Evolutionary conservation across 2,797 vertebrate species (phyloP).

Genomic region (Tapera naevia): DNA sequence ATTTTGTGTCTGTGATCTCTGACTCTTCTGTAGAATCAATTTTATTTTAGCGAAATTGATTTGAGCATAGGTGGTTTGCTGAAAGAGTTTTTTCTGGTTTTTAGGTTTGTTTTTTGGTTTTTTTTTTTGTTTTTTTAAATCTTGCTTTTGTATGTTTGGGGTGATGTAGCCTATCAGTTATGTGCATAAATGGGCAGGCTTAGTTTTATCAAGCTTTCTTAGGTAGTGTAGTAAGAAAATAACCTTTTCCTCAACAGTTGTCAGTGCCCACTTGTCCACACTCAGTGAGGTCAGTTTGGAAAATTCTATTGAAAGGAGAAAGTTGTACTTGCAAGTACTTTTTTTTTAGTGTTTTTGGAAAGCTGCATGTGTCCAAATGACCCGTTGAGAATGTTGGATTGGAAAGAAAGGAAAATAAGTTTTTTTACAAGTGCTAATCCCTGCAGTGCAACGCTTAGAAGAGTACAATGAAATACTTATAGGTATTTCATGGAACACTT

Average conservation of each 20-base stretch:
- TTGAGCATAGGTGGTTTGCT: neutral
- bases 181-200: neutral
- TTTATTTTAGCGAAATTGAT: neutral
- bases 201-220: neutral
- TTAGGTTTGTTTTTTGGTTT: neutral
- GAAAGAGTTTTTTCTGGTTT: neutral
- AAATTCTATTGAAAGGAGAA: neutral
- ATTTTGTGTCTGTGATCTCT: neutral
- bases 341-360: neutral
- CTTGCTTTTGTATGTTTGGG: neutral
- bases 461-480: neutral
- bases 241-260: neutral
- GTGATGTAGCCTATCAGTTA: neutral
- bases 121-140: neutral
- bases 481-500: neutral
- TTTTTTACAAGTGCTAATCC: neutral
- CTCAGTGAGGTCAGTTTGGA: neutral
- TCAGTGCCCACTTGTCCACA: neutral
- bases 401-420: neutral
- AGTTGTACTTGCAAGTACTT: neutral
- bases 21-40: neutral
- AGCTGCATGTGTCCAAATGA: neutral
- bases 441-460: neutral
- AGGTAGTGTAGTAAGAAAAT: neutral
- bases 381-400: neutral